Evolutionary conservation across 1,140 invertebrate genomes (phyloP).

Genomic region (Bombus pyrosoma): DNA sequence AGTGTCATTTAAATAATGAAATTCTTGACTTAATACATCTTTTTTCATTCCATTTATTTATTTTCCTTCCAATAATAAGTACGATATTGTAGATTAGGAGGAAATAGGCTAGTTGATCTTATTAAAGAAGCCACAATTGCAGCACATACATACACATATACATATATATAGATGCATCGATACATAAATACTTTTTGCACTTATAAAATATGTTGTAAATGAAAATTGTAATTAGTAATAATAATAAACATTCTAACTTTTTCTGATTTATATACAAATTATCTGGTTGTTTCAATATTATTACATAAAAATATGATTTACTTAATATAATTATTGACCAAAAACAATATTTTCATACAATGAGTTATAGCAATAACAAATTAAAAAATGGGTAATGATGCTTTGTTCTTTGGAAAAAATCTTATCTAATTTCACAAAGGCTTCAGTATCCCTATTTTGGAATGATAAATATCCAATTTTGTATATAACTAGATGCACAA

Average conservation of each 20-base stretch:
- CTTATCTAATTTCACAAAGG: no score
- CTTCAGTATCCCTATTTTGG: no score
- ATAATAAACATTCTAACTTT: neutral
- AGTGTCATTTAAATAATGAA: neutral
- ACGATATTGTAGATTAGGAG: slow-evolving; percentile 1
- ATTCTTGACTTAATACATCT: neutral
- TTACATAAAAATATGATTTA: neutral
- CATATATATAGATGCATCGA: neutral
- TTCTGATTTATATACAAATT: neutral
- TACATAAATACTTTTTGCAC: neutral
- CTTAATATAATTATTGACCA: no score
- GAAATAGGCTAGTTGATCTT: slow-evolving; percentile 28
- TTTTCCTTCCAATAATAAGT: neutral
- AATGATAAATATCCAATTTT: neutral
- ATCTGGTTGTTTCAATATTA: neutral
- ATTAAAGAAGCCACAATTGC: slow-evolving; percentile 14
- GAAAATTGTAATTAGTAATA: neutral
- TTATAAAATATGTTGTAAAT: neutral
- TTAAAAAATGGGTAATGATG: no score
- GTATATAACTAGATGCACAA: no score
- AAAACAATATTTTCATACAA: no score
- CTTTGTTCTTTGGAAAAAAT: no score
- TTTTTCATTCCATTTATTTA: neutral
- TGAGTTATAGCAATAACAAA: no score
- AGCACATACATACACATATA: neutral